Evolutionary conservation across 2,797 vertebrate species (phyloP), one percentile per base, ranked within the genome.

Genomic region (Notoglanidium macrostoma): DNA sequence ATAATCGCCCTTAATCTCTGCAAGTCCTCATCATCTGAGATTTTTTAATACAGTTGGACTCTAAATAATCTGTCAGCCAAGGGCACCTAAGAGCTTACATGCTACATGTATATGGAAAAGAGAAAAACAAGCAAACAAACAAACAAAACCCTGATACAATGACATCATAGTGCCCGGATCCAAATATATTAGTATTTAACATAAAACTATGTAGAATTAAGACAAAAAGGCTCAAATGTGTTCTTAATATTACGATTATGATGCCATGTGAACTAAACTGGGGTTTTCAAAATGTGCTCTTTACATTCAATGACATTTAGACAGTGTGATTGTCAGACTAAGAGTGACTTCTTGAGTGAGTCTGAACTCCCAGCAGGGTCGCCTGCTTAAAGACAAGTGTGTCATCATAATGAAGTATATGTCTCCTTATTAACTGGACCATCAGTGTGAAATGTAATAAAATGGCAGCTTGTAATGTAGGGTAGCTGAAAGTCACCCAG

Each of bases 1-100:
- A 72, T 92, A 92, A 92, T 92, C 92, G 90, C 89, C 92, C 91
- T 96, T 96, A 96, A 96, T 96, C 95, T 94, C 87, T 49, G 92
- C 91, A 91, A 93, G 90, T 87, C 67, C 85, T 89, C 87, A 92
- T 94, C 92, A 92, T 94, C 89, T 90, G 87, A 84, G 86, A 87
- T 92, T 88, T 77, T 90, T 87, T 90, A 89, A 92, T 46, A 86
- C 77, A 87, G 85, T 77, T 55, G 91, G 85, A 46, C 44, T 86
- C 73, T 87, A 73, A 88, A 88, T 61, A 63, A 87, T 87, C 87
- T 83, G 54, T 46, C 40, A 68, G 29, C n/a, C 19, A 35, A 21
- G 29, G 12, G 17, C 10, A 70, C n/a, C 61, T 19, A 73, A 61
- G 3, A 40, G 32, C 35, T 61, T 35, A 85, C 21, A 23, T 57